Evolutionary conservation across 1,140 invertebrate genomes (phyloP).

Genomic region (Neodiprion lecontei): DNA sequence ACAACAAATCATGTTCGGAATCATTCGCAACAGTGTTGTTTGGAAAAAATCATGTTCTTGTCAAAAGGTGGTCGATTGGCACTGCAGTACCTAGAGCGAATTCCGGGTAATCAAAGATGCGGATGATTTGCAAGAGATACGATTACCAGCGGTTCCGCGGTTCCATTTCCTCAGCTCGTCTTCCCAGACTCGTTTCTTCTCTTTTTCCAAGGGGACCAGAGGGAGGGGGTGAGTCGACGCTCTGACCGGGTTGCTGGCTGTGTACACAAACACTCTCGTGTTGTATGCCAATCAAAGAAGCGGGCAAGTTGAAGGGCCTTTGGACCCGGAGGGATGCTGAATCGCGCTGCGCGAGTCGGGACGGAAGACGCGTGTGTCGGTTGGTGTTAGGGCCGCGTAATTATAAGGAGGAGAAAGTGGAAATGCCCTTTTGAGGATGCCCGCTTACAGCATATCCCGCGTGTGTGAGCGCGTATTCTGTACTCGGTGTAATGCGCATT

Average conservation of each 20-base stretch:
- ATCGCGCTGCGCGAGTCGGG: background rate
- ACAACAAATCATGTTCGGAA: too few species aligned
- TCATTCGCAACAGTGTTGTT: too few species aligned
- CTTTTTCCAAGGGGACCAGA: too few species aligned
- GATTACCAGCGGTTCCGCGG: too few species aligned
- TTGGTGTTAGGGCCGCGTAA: background rate
- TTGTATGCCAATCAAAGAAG: slow-evolving; percentile 5
- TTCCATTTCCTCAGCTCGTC: too few species aligned
- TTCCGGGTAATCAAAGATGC: too few species aligned
- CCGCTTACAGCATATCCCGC: background rate
- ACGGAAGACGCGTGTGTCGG: background rate
- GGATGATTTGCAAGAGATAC: too few species aligned
- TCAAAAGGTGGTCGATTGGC: too few species aligned
- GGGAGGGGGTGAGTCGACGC: too few species aligned
- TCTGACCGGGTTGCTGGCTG: background rate
- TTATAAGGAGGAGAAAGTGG: slow-evolving; percentile 7
- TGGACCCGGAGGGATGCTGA: background rate
- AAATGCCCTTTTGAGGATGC: background rate
- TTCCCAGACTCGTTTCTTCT: too few species aligned
- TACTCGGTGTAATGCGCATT: background rate
- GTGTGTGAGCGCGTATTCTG: background rate
- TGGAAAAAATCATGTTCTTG: too few species aligned
- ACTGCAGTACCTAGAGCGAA: too few species aligned
- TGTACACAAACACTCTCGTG: slow-evolving; percentile 4
- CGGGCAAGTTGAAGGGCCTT: background rate